Base-by-base conservation (phyloP, 2,113 vertebrate genomes). In the Cryptotis parvus region DNA sequence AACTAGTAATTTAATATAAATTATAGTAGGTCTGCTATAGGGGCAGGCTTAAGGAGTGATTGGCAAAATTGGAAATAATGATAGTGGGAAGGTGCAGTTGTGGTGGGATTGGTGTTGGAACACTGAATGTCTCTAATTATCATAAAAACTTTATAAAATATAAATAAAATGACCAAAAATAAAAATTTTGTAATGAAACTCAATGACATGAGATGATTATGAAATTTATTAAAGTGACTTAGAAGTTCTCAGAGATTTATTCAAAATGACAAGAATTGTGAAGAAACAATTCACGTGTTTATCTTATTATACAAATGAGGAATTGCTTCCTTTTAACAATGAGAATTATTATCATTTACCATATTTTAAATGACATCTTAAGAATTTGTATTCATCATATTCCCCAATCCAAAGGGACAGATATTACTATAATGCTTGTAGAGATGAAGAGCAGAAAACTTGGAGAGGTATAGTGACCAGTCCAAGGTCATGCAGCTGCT, bases 281-380 rank as follows among this genome's bases (percentile, higher is more conserved):
- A 88, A 69, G 70, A 90, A 86, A 41, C n/a, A 78, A 12, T 74
- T 77, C 76, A 27, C 69, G 55, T 70, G 58, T 80, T 77, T 68
- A 82, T 90, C 65, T 72, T 92, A 82, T 84, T 83, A 35, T 81
- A 29, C 77, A 94, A 91, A 77, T 89, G 11, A 89, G 84, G 76
- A 91, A 65, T 87, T 35, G 26, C 29, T 92, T 93, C 81, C 37
- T 88, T 61, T 89, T 82, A 73, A 45, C 49, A 80, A 75, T 49
- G 65, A 63, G 37, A 82, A 43, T 66, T 27, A 63, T 29, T 10
- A 72, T 70, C 74, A 24, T 29, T 74, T 92, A 37, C 20, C 37
- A 33, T 74, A 39, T 18, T 88, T 27, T 68, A 70, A n/a, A 45
- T 26, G 81, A 12, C 11, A 0, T 52, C 6, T 31, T 65, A 80